Evolutionary conservation across 2,113 vertebrate genomes (phyloP), one percentile per base, ranked within the genome.

Genomic region (Balaeniceps rex): DNA sequence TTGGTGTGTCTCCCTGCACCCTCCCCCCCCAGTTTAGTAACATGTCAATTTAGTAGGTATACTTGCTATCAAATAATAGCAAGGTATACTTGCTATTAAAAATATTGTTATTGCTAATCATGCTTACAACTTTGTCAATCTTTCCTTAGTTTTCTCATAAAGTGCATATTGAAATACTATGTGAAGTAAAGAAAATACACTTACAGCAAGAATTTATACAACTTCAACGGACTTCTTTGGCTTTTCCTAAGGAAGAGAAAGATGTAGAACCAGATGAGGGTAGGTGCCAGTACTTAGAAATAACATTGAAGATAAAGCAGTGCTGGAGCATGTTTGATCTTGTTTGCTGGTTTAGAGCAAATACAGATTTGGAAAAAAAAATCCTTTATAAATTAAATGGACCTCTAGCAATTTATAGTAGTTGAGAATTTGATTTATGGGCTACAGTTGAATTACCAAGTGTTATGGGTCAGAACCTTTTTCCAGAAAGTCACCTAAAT

Each of bases 141-240:
- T 83, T 83, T 84, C 52, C 93, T 72, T 93, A 99, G 99, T 98
- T 98, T 93, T 98, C 98, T 87, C 99, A 96, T 96, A 98, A 98
- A 93, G 98, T 99, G 75, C 98, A 99, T 51, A 97, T 99, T 92
- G 99, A 99, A 98, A 98, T 97, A 54, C 93, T 98, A 69, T 99
- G 99, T 97, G 99, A 99, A 97, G 98, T 99, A 72, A 97, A 98
- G 97, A 98, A 97, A 93, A 98, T 99, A 96, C 96, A 98, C 82
- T 98, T 96, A 54, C 98, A 96, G 31, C 97, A 99, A 95, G 99
- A 99, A 90, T 98, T 98, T 94, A 93, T 94, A 75, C 91, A 84
- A 29, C 97, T 98, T 61, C 94, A 98, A 29, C 95, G 54, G 81
- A 93, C 94, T 78, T 46, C 98, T 26, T 54, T 87, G 55, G 6